These are phyloP conservation scores for Stylophora pistillata DNA, from an alignment of 64 coral and sea anemone genomes.

Conservation along the genomic window DNA sequence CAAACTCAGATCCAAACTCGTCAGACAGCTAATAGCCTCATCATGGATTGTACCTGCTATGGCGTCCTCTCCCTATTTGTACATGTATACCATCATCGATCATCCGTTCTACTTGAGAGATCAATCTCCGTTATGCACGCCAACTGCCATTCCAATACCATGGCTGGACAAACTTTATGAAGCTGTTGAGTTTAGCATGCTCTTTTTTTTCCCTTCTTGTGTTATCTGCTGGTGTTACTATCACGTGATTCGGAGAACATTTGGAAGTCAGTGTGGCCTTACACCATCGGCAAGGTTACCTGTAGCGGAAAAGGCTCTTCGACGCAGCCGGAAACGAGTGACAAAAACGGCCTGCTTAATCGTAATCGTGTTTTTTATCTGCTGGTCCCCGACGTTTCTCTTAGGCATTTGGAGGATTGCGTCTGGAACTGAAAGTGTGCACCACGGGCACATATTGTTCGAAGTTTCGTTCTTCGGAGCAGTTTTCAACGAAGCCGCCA, in stretches of 20 bases:
- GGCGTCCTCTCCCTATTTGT: constrained; percentile 29
- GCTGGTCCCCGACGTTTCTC: constrained; percentile 60
- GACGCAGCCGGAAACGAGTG: constrained; percentile 27
- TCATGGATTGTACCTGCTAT: constrained; percentile 46
- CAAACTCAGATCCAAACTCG: constrained; percentile 21
- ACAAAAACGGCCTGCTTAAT: constrained; percentile 44
- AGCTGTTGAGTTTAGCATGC: constrained; percentile 34
- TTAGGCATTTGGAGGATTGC: constrained; percentile 45
- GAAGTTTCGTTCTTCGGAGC: constrained; percentile 63
- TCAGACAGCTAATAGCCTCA: constrained; percentile 45
- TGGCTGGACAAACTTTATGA: constrained; percentile 69
- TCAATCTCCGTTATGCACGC: neutral
- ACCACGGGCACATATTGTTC: neutral
- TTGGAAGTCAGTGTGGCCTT: constrained; percentile 2
- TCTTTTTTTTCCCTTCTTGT: constrained; percentile 37
- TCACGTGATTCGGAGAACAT: constrained; percentile 34
- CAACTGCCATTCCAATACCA: constrained; percentile 39
- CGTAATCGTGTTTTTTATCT: constrained; percentile 34
- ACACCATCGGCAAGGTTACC: neutral
- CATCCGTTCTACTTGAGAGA: neutral
- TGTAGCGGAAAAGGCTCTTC: constrained; percentile 10
- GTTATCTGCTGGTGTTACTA: constrained; percentile 62
- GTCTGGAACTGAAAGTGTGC: constrained; percentile 32
- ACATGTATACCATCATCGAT: constrained; percentile 15
- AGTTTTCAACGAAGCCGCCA: constrained; percentile 56